Base-by-base conservation (phyloP, 2,797 vertebrate genomes). In the Hoplostethus atlanticus region DNA sequence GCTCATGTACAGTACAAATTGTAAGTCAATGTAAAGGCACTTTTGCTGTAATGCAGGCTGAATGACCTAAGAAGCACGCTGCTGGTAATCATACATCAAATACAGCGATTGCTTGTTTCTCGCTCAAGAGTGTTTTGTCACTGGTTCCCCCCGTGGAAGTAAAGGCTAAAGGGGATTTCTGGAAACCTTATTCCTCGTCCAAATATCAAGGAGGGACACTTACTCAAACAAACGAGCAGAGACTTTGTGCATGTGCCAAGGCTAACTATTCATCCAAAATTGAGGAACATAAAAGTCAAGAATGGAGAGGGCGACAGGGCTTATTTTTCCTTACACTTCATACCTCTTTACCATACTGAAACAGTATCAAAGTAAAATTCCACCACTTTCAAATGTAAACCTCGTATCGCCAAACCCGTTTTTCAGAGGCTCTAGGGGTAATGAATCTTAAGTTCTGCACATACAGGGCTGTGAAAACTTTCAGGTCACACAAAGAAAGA, bases 161-260 rank as follows among this genome's bases (percentile, higher is more conserved):
- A 16, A 80, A 73, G 47, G 55, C 76, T 48, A 70, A 62, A 66
- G 17, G 48, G 54, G 44, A 55, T 66, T 78, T 59, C 9, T 17
- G 30, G 53, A 66, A 60, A 72, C 71, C 56, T 79, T 75, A 60
- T 80, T 86, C 62, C 46, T 68, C 69, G 56, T 84, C 68, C 63
- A 71, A 57, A 84, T 50, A 58, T 77, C 1, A 65, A 78, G 58
- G 79, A 70, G 0, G 17, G 78, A 87, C 73, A 68, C 71, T 81
- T 59, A 61, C 47, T 83, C 77, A 86, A 71, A 81, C 58, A 44
- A 83, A 79, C 52, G 68, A 70, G 72, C 46, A 15, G 47, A 77
- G 68, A 68, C 71, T 80, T 77, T 84, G 60, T 77, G 61, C 65
- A 28, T 16, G 61, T 65, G 90, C 85, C 89, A 88, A 81, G 56